A percentile compares a stretch with the other conserved stretches of the same genome.
Conservation (phyloP, 2,797 vertebrate genomes). For the Peromyscus attwateri region DNA sequence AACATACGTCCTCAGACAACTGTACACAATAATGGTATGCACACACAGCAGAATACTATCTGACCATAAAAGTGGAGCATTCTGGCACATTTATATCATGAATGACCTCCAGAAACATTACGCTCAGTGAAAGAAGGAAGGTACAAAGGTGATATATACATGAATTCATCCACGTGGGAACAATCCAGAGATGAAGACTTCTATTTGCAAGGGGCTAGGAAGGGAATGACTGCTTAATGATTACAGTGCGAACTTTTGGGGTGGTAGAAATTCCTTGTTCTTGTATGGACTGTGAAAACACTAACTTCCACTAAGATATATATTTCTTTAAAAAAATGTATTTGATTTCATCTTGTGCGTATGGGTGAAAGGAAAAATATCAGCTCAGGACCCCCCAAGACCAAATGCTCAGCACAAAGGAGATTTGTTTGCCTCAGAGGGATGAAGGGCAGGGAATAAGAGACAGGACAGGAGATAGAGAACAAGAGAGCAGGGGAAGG, state of each 20-base stretch:
- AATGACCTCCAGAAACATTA: background rate
- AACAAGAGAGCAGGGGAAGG: background rate
- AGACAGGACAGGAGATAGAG: background rate
- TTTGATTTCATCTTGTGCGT: background rate
- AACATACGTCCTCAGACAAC: background rate
- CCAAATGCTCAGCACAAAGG: background rate
- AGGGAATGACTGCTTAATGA: background rate
- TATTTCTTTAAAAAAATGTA: too few relatives aligned
- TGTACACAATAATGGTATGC: background rate
- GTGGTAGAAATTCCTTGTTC: background rate
- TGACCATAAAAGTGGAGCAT: background rate
- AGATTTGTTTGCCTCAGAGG: background rate
- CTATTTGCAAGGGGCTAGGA: background rate
- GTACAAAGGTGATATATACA: background rate
- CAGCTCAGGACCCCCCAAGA: background rate
- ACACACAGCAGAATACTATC: background rate
- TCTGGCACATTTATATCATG: background rate
- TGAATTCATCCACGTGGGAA: background rate
- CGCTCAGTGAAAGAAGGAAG: background rate
- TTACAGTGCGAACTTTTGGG: background rate
- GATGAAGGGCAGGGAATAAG: background rate
- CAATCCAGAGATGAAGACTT: background rate
- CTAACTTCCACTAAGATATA: background rate
- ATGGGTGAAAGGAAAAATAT: background rate
- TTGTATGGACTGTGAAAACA: background rate